Evolutionary conservation across 2,113 vertebrate genomes (phyloP), one percentile per base, ranked within the genome.

Genomic region (Scomber colias): DNA sequence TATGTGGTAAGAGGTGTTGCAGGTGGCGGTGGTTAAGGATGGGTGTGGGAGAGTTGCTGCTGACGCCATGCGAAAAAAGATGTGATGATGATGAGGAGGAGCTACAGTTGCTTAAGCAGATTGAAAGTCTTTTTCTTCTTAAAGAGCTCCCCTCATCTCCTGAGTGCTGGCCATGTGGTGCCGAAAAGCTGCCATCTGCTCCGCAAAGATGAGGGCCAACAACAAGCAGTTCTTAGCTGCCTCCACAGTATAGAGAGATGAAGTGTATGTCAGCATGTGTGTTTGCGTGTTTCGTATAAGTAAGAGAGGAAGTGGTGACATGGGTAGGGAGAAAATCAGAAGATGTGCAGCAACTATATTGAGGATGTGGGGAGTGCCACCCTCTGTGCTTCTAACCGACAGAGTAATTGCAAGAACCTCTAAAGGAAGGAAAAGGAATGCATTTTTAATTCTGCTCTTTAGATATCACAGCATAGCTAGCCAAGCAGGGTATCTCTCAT

Each of bases 121-220:
- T 87, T 93, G 90, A 90, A 92, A 91, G 90, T 89, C 70, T 91
- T 93, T 91, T 92, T 89, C 89, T 87, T 86, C 87, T 89, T 89
- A 89, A 93, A 92, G 88, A 92, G 86, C 82, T 87, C 78, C 69
- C 71, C 77, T 84, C 85, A 72, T 89, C 87, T 90, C 74, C 83
- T 81, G 88, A 89, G 83, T 89, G 75, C 69, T 10, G 77, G 88
- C 90, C 87, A 90, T 92, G 92, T 91, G 90, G 87, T 69, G 85
- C 87, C 82, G 80, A 79, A 73, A 89, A 79, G 67, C 81, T 77
- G 70, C 92, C 94, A 95, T 95, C 93, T 94, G 93, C 89, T 93
- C 73, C 13, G 76, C 68, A 9, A 65, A 89, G 84, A 90, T 64
- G 86, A 88, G 79, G 81, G 84, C 90, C 89, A 88, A 85, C 81